These are phyloP conservation scores for Nephila pilipes DNA, from an alignment of 1,140 invertebrate species.

Conservation along the genomic window DNA sequence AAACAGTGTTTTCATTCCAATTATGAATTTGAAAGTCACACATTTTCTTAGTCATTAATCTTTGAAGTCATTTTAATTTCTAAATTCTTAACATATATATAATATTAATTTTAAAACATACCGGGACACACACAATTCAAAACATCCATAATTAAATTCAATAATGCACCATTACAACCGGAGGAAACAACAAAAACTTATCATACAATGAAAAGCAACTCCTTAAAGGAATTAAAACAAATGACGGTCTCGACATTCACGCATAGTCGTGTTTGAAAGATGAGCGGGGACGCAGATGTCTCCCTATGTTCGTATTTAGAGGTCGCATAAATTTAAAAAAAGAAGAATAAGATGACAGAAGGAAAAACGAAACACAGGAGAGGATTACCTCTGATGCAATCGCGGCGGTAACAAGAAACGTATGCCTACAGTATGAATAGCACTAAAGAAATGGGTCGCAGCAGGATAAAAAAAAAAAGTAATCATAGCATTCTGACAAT, in stretches of 20 bases:
- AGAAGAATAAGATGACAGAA: background rate
- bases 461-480: background rate
- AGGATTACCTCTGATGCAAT: constrained; percentile 25
- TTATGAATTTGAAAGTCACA: too few species aligned
- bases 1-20: too few species aligned
- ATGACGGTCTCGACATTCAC: background rate
- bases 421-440: background rate
- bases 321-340: background rate
- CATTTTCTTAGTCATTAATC: too few species aligned
- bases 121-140: background rate
- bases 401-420: background rate
- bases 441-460: background rate
- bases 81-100: too few species aligned
- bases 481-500: background rate
- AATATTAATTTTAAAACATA: too few species aligned
- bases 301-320: background rate
- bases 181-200: background rate
- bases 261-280: background rate
- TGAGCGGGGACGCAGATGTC: background rate
- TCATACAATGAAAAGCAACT: constrained; percentile 5
- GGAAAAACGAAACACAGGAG: background rate
- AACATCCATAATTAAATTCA: background rate
- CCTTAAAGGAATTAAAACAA: background rate
- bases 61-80: too few species aligned
- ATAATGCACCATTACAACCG: background rate